phyloP scores from a whole-genome alignment of 2,888 invertebrate species.

The Hirtodrosophila trivittata region DNA sequence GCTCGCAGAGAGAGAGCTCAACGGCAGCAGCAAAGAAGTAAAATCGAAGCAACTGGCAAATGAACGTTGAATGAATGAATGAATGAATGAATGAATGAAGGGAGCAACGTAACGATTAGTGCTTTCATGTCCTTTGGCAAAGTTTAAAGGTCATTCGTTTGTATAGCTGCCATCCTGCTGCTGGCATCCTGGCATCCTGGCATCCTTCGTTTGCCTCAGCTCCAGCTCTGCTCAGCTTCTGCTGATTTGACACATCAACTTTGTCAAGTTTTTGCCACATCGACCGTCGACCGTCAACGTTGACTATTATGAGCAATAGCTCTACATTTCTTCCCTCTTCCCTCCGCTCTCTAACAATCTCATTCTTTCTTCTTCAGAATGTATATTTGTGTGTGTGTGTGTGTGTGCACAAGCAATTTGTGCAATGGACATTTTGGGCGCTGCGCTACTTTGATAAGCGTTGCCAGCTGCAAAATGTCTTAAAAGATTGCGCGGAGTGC shows the following conservation, averaged over 20 bases:
- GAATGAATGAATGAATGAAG: slow-evolving; percentile 52
- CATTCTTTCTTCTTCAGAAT: slow-evolving; percentile 1
- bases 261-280: slow-evolving; percentile 72
- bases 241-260: slow-evolving; percentile 77
- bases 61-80: slow-evolving; percentile 68
- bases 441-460: slow-evolving; percentile 67
- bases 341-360: background rate
- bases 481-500: slow-evolving; percentile 71
- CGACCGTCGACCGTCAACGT: slow-evolving; percentile 38
- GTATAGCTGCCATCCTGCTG: slow-evolving; percentile 28
- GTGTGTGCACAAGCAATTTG: slow-evolving; percentile 69
- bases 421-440: slow-evolving; percentile 74
- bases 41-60: slow-evolving; percentile 74
- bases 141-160: slow-evolving; percentile 81
- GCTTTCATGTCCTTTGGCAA: slow-evolving; percentile 80
- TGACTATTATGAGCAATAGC: slow-evolving; percentile 73
- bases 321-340: slow-evolving; percentile 19
- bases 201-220: slow-evolving; percentile 23
- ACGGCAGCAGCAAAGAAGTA: slow-evolving; percentile 38
- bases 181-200: slow-evolving; percentile 26
- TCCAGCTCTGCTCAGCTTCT: slow-evolving; percentile 43
- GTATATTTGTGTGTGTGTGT: slow-evolving; percentile 20
- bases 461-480: slow-evolving; percentile 74
- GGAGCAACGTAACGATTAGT: slow-evolving; percentile 81
- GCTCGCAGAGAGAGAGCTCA: slow-evolving; percentile 32